Conservation (phyloP, 2,113 vertebrate genomes). For the Oreocharis arfaki region DNA sequence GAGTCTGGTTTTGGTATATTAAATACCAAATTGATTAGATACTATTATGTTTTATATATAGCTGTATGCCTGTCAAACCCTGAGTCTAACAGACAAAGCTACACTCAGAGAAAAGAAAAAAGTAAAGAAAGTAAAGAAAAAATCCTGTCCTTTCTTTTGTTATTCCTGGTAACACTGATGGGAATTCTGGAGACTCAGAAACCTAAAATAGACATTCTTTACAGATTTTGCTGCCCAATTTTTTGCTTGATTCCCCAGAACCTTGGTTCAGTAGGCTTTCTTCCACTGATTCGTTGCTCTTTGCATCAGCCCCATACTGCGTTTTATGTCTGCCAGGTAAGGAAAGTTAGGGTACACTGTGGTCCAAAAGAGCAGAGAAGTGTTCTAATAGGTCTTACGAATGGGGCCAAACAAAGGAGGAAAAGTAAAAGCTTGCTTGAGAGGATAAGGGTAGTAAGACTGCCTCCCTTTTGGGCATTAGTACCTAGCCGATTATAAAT, state of each 20-base stretch:
- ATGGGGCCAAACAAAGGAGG: background rate
- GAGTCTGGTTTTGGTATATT: background rate
- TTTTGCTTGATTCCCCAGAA: background rate
- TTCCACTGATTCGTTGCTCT: background rate
- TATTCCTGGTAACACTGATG: background rate
- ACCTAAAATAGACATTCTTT: background rate
- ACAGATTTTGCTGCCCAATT: background rate
- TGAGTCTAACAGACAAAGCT: background rate
- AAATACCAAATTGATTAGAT: too few relatives aligned
- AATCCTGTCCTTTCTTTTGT: background rate
- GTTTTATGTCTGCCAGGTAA: background rate
- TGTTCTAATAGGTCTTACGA: background rate
- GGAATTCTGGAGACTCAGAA: background rate
- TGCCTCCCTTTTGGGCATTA: background rate
- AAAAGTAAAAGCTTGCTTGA: background rate
- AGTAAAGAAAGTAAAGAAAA: background rate
- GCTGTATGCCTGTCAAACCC: background rate
- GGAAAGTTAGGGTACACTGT: background rate
- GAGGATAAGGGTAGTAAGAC: background rate
- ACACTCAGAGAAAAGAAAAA: background rate
- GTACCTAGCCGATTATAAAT: constrained; percentile 6
- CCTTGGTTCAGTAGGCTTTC: background rate
- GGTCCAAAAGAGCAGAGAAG: background rate
- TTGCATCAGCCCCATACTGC: background rate
- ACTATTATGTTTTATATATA: constrained; percentile 20